Evolutionary conservation across 2,113 vertebrate species (phyloP), one percentile per base, ranked within the genome.

Genomic region (Oncorhynchus keta): DNA sequence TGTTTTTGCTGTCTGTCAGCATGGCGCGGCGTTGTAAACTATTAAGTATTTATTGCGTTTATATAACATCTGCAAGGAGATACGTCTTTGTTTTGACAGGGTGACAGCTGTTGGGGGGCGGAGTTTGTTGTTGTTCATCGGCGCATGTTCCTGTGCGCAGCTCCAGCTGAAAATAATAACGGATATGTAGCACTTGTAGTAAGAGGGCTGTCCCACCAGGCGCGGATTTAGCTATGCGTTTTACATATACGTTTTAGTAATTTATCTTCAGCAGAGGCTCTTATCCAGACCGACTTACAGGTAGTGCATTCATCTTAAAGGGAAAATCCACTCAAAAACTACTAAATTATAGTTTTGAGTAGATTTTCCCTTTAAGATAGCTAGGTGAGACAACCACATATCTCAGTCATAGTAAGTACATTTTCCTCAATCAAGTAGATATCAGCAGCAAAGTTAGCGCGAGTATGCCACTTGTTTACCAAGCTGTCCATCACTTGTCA

Each of bases 51-150:
- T 70, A 45, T 45, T 70, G 65, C 48, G 78, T 85, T 81, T 85
- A 7, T 85, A 84, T 64, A 66, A 68, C 75, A 70, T 76, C 78
- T 68, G 82, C 83, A 86, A 45, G 77, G 75, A 83, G 76, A 81
- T 84, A 84, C 77, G 89, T 88, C 94, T 95, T 95, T 94, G 94
- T 95, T 95, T 95, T 97, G 95, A 96, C 95, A 95, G 94, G 90
- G 90, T 95, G 94, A 95, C 95, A 96, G 95, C 94, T 94, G 94
- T 94, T 89, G 85, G 83, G 90, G 91, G 95, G 94, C 91, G 95
- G 93, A 89, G 93, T 90, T 89, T 89, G 90, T 90, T 92, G 90
- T 89, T 84, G 87, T 89, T 84, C 77, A 39, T 77, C 1, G 39
- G 79, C 88, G 85, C 91, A 88, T 89, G 92, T 89, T 70, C 89